phyloP scores from a whole-genome alignment of 2,113 vertebrate species.

The Peromyscus polionotus region DNA sequence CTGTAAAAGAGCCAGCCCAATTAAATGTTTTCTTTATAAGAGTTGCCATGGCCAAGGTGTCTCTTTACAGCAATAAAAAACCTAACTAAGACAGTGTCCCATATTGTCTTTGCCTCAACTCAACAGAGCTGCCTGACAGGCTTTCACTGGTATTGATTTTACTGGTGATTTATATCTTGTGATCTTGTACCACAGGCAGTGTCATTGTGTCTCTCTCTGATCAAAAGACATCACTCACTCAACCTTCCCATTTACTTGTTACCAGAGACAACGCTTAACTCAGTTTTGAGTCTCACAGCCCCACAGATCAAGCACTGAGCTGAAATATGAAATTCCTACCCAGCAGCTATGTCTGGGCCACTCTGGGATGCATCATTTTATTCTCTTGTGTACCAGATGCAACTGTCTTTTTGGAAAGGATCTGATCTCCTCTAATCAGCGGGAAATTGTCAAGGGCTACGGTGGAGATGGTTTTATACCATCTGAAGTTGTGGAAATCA shows the following conservation, averaged over 20 bases:
- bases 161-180: not conserved
- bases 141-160: not conserved
- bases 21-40: not conserved
- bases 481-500: not conserved
- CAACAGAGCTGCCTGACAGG: too few relatives aligned
- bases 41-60: not conserved
- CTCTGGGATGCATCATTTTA: not conserved
- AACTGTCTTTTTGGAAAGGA: not conserved
- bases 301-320: not conserved
- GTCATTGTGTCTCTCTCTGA: not conserved
- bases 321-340: slow-evolving; percentile 9
- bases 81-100: not conserved
- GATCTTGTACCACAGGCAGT: not conserved
- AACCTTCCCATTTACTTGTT: not conserved
- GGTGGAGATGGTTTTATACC: not conserved
- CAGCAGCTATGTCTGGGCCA: not conserved
- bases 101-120: not conserved
- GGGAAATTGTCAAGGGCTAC: too few relatives aligned
- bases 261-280: not conserved
- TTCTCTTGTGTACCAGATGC: not conserved
- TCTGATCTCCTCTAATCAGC: not conserved
- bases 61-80: not conserved
- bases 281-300: slow-evolving; percentile 8
- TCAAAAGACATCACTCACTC: not conserved
- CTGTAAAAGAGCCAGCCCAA: not conserved